These are phyloP conservation scores for Oryzaephilus surinamensis DNA, from an alignment of 1,140 invertebrate genomes.

Conservation along the genomic window DNA sequence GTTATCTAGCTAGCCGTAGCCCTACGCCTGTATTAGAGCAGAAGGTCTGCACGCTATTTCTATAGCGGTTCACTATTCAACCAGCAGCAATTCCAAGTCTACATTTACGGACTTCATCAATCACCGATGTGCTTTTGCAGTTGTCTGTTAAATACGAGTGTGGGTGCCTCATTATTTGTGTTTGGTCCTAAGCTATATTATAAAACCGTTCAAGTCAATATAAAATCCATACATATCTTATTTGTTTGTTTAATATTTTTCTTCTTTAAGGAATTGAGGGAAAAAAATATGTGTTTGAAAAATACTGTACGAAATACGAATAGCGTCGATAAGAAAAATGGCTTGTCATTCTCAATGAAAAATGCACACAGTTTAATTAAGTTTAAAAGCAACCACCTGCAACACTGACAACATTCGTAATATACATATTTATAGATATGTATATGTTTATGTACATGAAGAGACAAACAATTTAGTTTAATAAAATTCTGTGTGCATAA, in stretches of 20 bases:
- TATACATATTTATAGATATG: too few species aligned
- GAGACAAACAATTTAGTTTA: too few species aligned
- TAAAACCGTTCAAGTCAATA: too few species aligned
- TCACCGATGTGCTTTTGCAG: slow-evolving; percentile 24
- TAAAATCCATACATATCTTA: slow-evolving; percentile 5
- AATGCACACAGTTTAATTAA: slow-evolving; percentile 13
- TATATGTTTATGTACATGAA: too few species aligned
- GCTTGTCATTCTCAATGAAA: slow-evolving; percentile 11
- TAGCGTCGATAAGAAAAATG: slow-evolving; percentile 12
- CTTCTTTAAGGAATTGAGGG: slow-evolving; percentile 3
- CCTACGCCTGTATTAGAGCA: slow-evolving; percentile 7
- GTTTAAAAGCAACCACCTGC: slow-evolving; percentile 11
- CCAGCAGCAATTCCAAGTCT: slow-evolving; percentile 24
- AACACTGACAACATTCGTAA: too few species aligned
- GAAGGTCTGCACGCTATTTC: too few species aligned
- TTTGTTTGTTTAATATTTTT: slow-evolving; percentile 4
- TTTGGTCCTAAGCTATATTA: too few species aligned
- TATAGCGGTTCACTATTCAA: too few species aligned
- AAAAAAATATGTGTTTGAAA: too few species aligned
- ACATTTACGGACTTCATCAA: slow-evolving; percentile 28
- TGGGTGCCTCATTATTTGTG: slow-evolving; percentile 23
- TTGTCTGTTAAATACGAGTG: slow-evolving; percentile 28
- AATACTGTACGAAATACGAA: too few species aligned
- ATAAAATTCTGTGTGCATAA: too few species aligned
- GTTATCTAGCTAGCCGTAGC: slow-evolving; percentile 8